These are phyloP conservation scores for Siderastrea siderea DNA, from an alignment of 92 coral and sea anemone species.

Conservation along the genomic window DNA sequence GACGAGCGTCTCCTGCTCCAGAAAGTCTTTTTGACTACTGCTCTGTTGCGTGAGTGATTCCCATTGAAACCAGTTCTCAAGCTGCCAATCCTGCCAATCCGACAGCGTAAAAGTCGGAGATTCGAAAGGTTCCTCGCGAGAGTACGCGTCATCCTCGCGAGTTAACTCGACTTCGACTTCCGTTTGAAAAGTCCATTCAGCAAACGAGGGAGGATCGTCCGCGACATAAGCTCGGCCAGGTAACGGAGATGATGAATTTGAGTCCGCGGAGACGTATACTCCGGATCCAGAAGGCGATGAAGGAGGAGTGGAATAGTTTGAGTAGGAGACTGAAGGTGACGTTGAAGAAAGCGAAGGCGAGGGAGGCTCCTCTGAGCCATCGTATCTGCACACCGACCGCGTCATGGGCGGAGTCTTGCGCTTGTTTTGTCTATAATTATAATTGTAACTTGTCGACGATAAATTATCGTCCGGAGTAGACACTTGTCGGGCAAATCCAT, in stretches of 20 bases:
- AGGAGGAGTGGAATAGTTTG: slow-evolving; percentile 84
- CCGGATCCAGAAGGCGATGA: slow-evolving; percentile 82
- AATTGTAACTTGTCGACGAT: slow-evolving; percentile 35
- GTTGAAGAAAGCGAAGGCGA: slow-evolving; percentile 81
- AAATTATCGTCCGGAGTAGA: slow-evolving; percentile 64
- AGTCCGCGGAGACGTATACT: slow-evolving; percentile 84
- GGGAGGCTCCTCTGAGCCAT: slow-evolving; percentile 76
- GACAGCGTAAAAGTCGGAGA: slow-evolving; percentile 64
- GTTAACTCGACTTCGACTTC: slow-evolving; percentile 83
- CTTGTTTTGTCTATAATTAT: slow-evolving; percentile 40
- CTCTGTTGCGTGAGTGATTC: slow-evolving; percentile 79
- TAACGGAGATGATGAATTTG: slow-evolving; percentile 76
- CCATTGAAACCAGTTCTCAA: slow-evolving; percentile 88
- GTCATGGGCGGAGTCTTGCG: slow-evolving; percentile 70
- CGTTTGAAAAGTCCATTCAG: slow-evolving; percentile 78
- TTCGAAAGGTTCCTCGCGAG: slow-evolving; percentile 33
- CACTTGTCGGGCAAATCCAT: slow-evolving; percentile 52
- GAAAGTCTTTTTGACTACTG: slow-evolving; percentile 79
- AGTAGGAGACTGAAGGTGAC: slow-evolving; percentile 76
- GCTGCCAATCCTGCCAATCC: slow-evolving; percentile 94
- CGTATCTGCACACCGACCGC: slow-evolving; percentile 59
- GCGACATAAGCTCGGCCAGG: slow-evolving; percentile 78
- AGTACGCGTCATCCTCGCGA: slow-evolving; percentile 61
- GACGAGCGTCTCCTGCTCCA: slow-evolving; percentile 91
- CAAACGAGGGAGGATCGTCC: slow-evolving; percentile 67